Conservation (phyloP, 23 tunicate species). For the Trididemnum nubilum region DNA sequence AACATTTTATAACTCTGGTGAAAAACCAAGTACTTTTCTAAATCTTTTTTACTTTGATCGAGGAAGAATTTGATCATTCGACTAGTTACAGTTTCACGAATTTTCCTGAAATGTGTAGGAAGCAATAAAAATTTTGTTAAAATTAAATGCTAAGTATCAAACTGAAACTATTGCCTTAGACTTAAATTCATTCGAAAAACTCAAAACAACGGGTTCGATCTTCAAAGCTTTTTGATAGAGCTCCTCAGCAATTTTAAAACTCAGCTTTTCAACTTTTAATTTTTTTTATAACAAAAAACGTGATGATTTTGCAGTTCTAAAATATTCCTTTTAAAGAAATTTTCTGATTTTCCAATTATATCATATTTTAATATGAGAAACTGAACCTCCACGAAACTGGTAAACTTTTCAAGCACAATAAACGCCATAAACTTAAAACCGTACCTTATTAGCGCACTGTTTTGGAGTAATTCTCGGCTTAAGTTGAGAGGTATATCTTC, state of each 20-base stretch:
- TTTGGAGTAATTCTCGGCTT: constrained; percentile 88
- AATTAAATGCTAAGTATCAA: background rate
- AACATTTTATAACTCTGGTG: constrained; percentile 81
- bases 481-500: constrained; percentile 95
- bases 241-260: too few species aligned
- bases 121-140: too few species aligned
- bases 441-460: constrained; percentile 79
- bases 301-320: too few species aligned
- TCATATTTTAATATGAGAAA: too few species aligned
- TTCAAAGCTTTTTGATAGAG: too few species aligned
- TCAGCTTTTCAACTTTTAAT: too few species aligned
- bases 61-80: constrained; percentile 77
- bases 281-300: too few species aligned
- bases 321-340: too few species aligned
- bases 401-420: too few species aligned
- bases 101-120: constrained; percentile 56
- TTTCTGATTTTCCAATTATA: too few species aligned
- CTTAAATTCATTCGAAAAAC: too few species aligned
- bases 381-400: too few species aligned
- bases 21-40: constrained; percentile 75
- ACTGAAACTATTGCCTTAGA: background rate
- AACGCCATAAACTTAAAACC: background rate
- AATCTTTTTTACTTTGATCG: constrained; percentile 79
- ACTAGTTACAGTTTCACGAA: constrained; percentile 84
- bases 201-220: background rate